A percentile compares a stretch with the other conserved stretches of the same genome.
Evolutionary conservation across 2,888 invertebrate genomes (phyloP).

Genomic region (Aromia moschata): DNA sequence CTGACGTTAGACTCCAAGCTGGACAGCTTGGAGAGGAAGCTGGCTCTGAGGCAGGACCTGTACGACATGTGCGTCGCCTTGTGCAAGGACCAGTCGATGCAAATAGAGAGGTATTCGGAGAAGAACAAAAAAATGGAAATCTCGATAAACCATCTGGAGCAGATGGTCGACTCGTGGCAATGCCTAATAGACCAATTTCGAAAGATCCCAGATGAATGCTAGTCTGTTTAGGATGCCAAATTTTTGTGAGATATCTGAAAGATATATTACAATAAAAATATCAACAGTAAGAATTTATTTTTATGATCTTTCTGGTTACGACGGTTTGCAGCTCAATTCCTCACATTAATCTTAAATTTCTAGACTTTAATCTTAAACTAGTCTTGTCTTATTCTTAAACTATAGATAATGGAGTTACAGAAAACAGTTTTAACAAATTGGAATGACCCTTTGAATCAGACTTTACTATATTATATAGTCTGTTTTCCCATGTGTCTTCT

Average conservation of each 20-base stretch:
- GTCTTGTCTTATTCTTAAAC: too few species aligned
- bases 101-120: slow-evolving; percentile 36
- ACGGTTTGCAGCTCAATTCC: too few species aligned
- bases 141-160: slow-evolving; percentile 36
- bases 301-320: too few species aligned
- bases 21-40: slow-evolving; percentile 22
- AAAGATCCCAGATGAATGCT: slow-evolving; percentile 30
- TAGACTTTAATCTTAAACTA: too few species aligned
- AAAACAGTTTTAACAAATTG: too few species aligned
- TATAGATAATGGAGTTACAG: too few species aligned
- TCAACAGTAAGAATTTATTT: too few species aligned
- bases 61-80: slow-evolving; percentile 32
- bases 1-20: slow-evolving; percentile 22
- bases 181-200: slow-evolving; percentile 41
- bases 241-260: slow-evolving; percentile 11
- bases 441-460: too few species aligned
- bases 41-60: slow-evolving; percentile 31
- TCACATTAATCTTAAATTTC: too few species aligned
- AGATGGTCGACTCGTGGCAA: slow-evolving; percentile 43
- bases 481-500: too few species aligned
- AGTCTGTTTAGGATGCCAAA: background rate
- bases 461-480: too few species aligned
- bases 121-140: slow-evolving; percentile 35
- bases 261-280: slow-evolving; percentile 19
- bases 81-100: slow-evolving; percentile 34